Base-by-base conservation (phyloP, 2,888 invertebrate genomes). In the Timema podura region DNA sequence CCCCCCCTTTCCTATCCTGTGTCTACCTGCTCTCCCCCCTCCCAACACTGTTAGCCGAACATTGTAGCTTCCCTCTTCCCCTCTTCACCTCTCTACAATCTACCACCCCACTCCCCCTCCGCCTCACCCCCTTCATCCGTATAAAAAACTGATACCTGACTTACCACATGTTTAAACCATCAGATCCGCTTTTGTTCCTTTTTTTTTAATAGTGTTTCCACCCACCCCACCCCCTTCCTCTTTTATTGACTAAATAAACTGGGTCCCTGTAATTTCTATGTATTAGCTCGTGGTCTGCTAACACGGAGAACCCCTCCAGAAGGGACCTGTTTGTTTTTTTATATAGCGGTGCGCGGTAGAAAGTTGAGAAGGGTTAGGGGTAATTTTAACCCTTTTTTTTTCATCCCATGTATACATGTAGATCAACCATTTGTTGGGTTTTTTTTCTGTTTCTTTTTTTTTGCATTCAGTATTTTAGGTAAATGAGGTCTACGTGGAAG, bases 221-320 rank as follows among this genome's bases (percentile, higher is more conserved):
- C 30, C 57, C 30, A 5, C 30, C 57, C 30, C 57, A 16, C 1
- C n/a, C 57, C 9, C 44, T 45, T 61, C 61, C 61, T 45, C 61
- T 61, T 45, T 44, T 61, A 61, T 61, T 61, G 30, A 61, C 61
- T 61, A 61, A 61, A 61, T 61, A 61, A 61, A 61, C 61, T 61
- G 30, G 61, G 61, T 61, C 61, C 44, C 44, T 11, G 61, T 61
- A 61, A 61, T 61, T 61, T 61, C 61, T 61, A 61, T 61, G 61
- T 61, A 61, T 61, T 61, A 61, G 61, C 61, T 45, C 45, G 61
- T 45, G 61, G 30, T 30, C 30, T 30, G 30, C 30, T 30, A 30
- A 30, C 30, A 30, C 30, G 30, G 30, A 3, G 30, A 30, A 30
- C 30, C 30, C 30, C 30, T 30, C 30, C 30, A 30, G 30, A 30